Percentiles rank a stretch among this genome's conserved stretches.
Evolutionary conservation across 2,797 vertebrate genomes (phyloP).

Genomic region (Myotis planiceps): DNA sequence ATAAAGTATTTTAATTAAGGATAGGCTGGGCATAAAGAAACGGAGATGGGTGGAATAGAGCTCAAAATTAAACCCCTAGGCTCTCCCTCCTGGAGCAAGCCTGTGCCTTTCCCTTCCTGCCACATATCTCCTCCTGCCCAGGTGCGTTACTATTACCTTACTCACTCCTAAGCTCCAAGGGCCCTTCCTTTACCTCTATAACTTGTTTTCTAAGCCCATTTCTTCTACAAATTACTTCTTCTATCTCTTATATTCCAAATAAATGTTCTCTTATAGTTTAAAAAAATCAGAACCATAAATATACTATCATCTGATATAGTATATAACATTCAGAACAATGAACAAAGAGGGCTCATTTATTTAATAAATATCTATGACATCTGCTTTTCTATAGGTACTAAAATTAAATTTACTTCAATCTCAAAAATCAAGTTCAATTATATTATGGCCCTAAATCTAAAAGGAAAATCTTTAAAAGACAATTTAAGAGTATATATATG

Average conservation of each 20-base stretch:
- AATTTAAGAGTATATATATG: not conserved
- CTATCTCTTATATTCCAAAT: no score
- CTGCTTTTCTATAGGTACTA: not conserved
- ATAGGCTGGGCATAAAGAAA: not conserved
- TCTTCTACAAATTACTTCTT: no score
- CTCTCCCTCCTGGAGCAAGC: no score
- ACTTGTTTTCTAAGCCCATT: no score
- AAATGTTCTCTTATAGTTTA: no score
- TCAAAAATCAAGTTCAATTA: not conserved
- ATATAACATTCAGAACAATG: not conserved
- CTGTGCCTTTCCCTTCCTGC: no score
- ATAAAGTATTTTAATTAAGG: not conserved
- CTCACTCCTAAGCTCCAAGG: no score
- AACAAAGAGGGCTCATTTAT: not conserved
- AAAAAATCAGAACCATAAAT: not conserved
- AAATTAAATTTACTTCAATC: slow-evolving; percentile 5
- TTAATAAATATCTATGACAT: not conserved
- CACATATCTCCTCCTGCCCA: no score
- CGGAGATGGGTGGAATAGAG: not conserved
- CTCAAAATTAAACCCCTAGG: not conserved
- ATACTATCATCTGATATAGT: not conserved
- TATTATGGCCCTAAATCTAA: not conserved
- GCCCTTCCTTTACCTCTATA: no score
- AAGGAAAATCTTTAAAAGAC: not conserved
- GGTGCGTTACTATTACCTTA: no score